Evolutionary conservation across 2,888 invertebrate species (phyloP).

Genomic region (Pseudococcus longispinus): DNA sequence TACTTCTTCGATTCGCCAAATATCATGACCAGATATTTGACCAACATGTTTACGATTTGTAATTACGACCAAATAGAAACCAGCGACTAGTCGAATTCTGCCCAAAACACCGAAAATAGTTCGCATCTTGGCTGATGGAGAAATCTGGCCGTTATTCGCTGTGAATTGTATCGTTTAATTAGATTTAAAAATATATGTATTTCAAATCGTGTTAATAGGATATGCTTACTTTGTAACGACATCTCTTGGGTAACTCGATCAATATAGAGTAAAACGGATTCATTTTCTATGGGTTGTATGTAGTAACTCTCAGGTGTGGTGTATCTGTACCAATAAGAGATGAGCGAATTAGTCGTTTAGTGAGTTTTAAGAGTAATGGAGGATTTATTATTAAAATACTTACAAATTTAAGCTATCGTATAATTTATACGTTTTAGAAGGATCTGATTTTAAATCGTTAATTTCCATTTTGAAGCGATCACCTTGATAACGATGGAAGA

Average conservation of each 20-base stretch:
- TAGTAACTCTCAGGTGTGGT: constrained; percentile 89
- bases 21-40: constrained; percentile 77
- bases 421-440: constrained; percentile 27
- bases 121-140: constrained; percentile 67
- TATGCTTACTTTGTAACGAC: constrained; percentile 38
- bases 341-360: neutral
- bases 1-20: constrained; percentile 80
- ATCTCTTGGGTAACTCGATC: constrained; percentile 57
- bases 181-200: neutral
- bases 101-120: constrained; percentile 87
- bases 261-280: constrained; percentile 54
- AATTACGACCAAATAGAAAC: constrained; percentile 86
- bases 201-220: neutral
- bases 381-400: neutral
- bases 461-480: constrained; percentile 26
- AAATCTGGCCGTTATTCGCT: constrained; percentile 71
- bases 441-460: constrained; percentile 34
- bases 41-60: constrained; percentile 85
- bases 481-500: neutral
- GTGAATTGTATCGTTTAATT: constrained; percentile 59
- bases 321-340: constrained; percentile 68
- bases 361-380: neutral
- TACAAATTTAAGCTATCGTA: constrained; percentile 53
- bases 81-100: constrained; percentile 81
- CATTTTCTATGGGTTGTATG: constrained; percentile 72